Base-by-base conservation (phyloP, 2,888 invertebrate species). In the Drepana falcataria region DNA sequence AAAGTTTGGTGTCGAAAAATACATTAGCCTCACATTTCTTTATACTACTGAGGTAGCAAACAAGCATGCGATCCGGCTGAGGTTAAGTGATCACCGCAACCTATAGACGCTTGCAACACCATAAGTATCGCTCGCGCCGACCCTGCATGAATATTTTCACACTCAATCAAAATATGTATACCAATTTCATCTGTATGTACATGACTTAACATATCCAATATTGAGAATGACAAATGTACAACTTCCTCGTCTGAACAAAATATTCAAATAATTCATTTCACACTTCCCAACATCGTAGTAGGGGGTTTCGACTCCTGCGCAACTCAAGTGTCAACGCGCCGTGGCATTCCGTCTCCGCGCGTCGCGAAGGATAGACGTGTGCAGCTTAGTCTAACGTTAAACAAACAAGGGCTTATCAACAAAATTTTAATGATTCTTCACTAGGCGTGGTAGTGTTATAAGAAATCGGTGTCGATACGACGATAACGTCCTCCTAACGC, bases 331-430 rank as follows among this genome's bases (percentile, higher is more conserved):
- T 70, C 69, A 74, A 73, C 77, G 64, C 62, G 64, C 62, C 54
- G 55, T 61, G 59, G 71, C 88, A 88, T 83, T 85, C 83, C 81
- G 76, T 67, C 67, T 57, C 61, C 71, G 62, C 73, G 71, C 75
- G 75, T 54, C 77, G 76, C 59, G 64, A 57, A 51, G 70, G 52
- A 57, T 67, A 75, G 76, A 79, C 83, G 87, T 79, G 44, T 9
- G 6, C 60, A 75, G 3, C 60, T 75, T 49, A 47, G 35, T 58
- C 40, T 51, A 52, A 48, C 53, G 7, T 44, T 49, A 56, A 56
- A 56, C 55, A 61, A 60, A 65, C 62, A 69, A 67, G 61, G 64
- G 57, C 66, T 74, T 79, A 79, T 78, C 76, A 68, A 63, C 65
- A 63, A 68, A 4, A 44, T 59, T 79, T 79, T 75, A 64, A 73